A percentile compares a stretch with the other conserved stretches of the same genome.
These are phyloP conservation scores for Pardalotus punctatus DNA, from an alignment of 2,113 vertebrate species.

Conservation along the genomic window DNA sequence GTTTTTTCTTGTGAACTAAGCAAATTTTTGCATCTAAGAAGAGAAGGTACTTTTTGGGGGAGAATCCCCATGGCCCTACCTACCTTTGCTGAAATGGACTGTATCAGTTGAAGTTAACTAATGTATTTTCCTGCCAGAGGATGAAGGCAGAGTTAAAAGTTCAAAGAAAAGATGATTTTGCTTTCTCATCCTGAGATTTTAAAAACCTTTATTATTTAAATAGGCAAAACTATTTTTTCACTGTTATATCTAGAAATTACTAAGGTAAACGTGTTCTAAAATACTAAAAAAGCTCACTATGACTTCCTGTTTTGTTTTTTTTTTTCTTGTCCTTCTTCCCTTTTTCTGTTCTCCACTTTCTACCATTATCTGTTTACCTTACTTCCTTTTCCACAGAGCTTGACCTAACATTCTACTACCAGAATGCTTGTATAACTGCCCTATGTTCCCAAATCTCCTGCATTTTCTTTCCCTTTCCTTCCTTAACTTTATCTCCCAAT, in stretches of 20 bases:
- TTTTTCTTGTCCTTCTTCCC: background rate
- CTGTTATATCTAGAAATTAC: background rate
- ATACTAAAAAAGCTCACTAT: background rate
- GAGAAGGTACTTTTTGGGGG: background rate
- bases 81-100: background rate
- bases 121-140: background rate
- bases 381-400: background rate
- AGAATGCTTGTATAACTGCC: background rate
- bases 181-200: background rate
- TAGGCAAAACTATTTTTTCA: background rate
- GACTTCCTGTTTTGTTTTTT: background rate
- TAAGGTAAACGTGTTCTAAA: background rate
- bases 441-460: background rate
- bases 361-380: background rate
- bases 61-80: background rate
- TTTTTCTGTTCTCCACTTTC: background rate
- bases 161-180: background rate
- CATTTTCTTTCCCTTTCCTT: background rate
- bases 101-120: background rate
- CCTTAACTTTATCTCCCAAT: background rate
- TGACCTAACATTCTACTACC: background rate
- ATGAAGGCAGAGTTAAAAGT: background rate
- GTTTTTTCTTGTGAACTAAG: background rate
- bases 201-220: background rate
- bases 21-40: background rate